Percentiles rank a stretch among this genome's conserved stretches.
phyloP scores from a whole-genome alignment of 2,888 invertebrate genomes.

The Nephrocerus scutellatus region DNA sequence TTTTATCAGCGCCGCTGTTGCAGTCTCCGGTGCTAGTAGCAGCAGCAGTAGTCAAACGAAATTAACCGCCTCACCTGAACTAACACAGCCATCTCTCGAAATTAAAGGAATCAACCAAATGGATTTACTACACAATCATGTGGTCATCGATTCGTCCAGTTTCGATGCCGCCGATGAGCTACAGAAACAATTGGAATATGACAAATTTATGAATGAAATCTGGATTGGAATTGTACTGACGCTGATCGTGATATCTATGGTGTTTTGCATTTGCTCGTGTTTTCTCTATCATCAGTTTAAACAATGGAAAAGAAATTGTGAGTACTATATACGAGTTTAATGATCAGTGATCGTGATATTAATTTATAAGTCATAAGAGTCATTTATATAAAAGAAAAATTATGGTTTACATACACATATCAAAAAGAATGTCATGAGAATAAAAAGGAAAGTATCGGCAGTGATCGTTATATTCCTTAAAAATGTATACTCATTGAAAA shows the following conservation, averaged over 20 bases:
- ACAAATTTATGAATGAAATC: constrained; percentile 56
- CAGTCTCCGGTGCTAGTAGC: constrained; percentile 1
- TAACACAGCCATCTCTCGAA: too few relatives aligned
- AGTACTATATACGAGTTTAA: constrained; percentile 42
- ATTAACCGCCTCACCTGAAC: too few relatives aligned
- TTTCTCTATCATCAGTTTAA: constrained; percentile 59
- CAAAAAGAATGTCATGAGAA: too few relatives aligned
- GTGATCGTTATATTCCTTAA: too few relatives aligned
- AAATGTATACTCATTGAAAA: too few relatives aligned
- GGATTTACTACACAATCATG: constrained; percentile 33
- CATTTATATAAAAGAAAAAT: too few relatives aligned
- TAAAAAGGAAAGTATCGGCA: too few relatives aligned
- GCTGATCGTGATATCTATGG: constrained; percentile 55
- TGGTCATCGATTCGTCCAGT: constrained; percentile 36
- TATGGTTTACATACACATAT: too few relatives aligned
- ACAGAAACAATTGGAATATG: constrained; percentile 49
- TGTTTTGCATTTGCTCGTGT: constrained; percentile 59
- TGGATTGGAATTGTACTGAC: constrained; percentile 59
- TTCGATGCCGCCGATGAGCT: constrained; percentile 34
- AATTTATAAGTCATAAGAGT: too few relatives aligned
- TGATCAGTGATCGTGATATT: background rate
- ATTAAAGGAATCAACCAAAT: too few relatives aligned
- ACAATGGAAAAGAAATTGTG: constrained; percentile 57
- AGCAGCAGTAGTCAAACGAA: constrained; percentile 29
- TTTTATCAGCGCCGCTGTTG: background rate